Evolutionary conservation across 2,888 invertebrate species (phyloP).

Genomic region (Euzophera pinguis): DNA sequence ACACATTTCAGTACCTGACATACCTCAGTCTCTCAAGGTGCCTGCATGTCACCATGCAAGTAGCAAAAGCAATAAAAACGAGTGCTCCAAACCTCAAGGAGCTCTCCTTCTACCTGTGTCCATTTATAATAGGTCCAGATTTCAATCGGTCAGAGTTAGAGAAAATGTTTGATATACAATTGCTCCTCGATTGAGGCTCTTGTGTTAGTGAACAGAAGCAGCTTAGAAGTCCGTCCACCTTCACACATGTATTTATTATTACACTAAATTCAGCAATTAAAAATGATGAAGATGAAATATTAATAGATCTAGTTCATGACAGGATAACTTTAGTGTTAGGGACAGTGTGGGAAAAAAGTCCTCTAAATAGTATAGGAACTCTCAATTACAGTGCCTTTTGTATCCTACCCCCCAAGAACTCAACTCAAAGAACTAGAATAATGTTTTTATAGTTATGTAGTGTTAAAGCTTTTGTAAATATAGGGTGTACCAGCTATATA

Average conservation of each 20-base stretch:
- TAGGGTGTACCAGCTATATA: constrained; percentile 7
- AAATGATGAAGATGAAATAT: not conserved
- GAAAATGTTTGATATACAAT: constrained; percentile 72
- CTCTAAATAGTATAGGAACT: not conserved
- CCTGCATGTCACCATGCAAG: constrained; percentile 71
- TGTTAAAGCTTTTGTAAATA: not conserved
- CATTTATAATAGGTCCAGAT: constrained; percentile 67
- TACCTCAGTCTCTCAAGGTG: constrained; percentile 72
- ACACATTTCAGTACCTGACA: constrained; percentile 66
- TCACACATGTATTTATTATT: constrained; percentile 7
- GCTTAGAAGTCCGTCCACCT: constrained; percentile 50
- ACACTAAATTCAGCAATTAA: not conserved
- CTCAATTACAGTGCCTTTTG: too few species aligned
- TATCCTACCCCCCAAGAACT: too few species aligned
- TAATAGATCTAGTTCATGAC: not conserved
- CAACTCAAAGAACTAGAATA: not conserved
- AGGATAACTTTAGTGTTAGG: not conserved
- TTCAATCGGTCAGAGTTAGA: constrained; percentile 70
- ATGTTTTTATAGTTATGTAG: not conserved
- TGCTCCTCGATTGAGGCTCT: constrained; percentile 65
- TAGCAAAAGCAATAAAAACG: constrained; percentile 68
- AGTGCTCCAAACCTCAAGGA: constrained; percentile 73
- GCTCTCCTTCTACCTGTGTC: constrained; percentile 72
- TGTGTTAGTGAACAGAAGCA: constrained; percentile 33
- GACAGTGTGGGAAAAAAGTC: not conserved